Conservation (phyloP, 1,140 invertebrate genomes). For the Aricia agestis region DNA sequence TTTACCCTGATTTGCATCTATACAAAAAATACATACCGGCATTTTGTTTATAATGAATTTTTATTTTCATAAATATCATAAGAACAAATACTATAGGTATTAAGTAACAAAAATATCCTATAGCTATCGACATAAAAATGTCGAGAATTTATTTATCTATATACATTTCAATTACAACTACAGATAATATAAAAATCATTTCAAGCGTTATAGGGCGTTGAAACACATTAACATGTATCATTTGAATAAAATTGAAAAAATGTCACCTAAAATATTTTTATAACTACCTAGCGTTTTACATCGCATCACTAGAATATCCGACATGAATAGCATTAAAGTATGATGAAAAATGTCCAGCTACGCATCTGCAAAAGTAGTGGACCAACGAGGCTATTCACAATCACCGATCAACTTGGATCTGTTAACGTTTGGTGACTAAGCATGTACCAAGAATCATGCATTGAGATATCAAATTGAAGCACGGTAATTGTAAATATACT, state of each 20-base stretch:
- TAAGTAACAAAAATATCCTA: slow-evolving; percentile 10
- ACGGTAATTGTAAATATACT: neutral
- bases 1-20: no score
- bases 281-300: slow-evolving; percentile 5
- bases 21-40: no score
- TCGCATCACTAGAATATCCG: neutral
- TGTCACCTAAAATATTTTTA: slow-evolving; percentile 10
- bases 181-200: slow-evolving; percentile 8
- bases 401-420: no score
- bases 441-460: no score
- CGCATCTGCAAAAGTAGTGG: neutral
- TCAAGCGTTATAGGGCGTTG: slow-evolving; percentile 1
- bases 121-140: slow-evolving; percentile 10
- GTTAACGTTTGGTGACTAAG: no score
- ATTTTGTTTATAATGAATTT: no score
- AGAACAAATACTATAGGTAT: slow-evolving; percentile 9
- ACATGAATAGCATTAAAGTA: neutral
- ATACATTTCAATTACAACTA: neutral
- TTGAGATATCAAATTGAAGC: no score
- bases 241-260: slow-evolving; percentile 14
- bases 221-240: slow-evolving; percentile 1
- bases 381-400: no score
- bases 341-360: neutral
- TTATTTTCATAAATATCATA: no score
- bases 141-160: slow-evolving; percentile 11